Evolutionary conservation across 2,888 invertebrate genomes (phyloP).

Genomic region (Microdon myrmicae): DNA sequence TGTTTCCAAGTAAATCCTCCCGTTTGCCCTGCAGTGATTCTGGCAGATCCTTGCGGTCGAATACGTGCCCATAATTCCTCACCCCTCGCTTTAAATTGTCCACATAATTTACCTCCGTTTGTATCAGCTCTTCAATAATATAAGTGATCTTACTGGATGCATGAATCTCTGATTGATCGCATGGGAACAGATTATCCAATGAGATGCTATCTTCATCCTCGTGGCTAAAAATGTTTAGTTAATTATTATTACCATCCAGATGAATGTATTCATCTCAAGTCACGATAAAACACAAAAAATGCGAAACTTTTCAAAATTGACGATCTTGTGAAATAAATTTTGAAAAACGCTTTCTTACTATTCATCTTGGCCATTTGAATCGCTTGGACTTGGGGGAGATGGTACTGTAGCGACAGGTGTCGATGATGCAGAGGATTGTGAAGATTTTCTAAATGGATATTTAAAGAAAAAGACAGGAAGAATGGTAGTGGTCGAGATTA

Average conservation of each 20-base stretch:
- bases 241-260: background rate
- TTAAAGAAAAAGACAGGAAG: constrained; percentile 8
- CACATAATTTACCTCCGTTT: constrained; percentile 65
- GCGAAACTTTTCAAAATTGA: constrained; percentile 1
- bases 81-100: constrained; percentile 62
- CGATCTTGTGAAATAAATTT: background rate
- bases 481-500: constrained; percentile 14
- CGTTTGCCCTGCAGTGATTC: constrained; percentile 57
- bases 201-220: constrained; percentile 64
- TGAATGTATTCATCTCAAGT: too few species aligned
- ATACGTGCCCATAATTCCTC: constrained; percentile 60
- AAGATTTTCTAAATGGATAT: constrained; percentile 34
- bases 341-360: constrained; percentile 30
- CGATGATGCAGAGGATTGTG: constrained; percentile 14
- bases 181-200: constrained; percentile 63
- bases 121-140: constrained; percentile 65
- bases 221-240: constrained; percentile 54
- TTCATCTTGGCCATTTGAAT: constrained; percentile 28
- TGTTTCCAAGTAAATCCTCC: constrained; percentile 81
- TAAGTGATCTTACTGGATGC: constrained; percentile 64
- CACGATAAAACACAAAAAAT: too few species aligned
- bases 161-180: constrained; percentile 64
- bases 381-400: constrained; percentile 24
- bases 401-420: constrained; percentile 5
- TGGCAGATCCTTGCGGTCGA: constrained; percentile 58